phyloP scores from a whole-genome alignment of 2,113 vertebrate genomes.

The Nanorana parkeri region DNA sequence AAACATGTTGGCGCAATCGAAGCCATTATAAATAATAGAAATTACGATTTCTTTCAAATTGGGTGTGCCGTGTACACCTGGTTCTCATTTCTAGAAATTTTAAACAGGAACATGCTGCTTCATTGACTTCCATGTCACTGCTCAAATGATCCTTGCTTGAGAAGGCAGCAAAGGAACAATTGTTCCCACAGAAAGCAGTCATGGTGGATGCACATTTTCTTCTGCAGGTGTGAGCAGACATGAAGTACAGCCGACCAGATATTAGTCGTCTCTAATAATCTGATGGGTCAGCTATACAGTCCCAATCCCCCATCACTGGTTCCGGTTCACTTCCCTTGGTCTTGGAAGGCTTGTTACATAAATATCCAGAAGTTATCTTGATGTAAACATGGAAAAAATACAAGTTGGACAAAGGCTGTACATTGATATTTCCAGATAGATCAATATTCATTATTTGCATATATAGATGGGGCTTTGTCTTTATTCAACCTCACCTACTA shows the following conservation, averaged over 20 bases:
- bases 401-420: neutral
- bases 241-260: conserved; percentile 2
- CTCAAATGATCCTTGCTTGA: conserved; percentile 46
- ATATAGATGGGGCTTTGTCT: too few species aligned
- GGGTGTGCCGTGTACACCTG: conserved; percentile 7
- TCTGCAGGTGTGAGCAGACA: conserved; percentile 44
- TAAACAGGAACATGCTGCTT: conserved; percentile 27
- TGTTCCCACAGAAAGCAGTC: conserved; percentile 39
- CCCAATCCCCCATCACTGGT: conserved; percentile 7
- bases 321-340: neutral
- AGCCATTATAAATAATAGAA: neutral
- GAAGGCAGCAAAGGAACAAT: conserved; percentile 32
- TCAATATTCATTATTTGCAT: too few species aligned
- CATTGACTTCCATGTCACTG: conserved; percentile 41
- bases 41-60: neutral
- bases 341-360: neutral
- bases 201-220: conserved; percentile 46
- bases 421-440: too few species aligned
- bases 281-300: neutral
- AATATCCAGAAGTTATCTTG: neutral
- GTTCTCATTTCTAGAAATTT: neutral
- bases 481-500: too few species aligned
- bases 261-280: conserved; percentile 5
- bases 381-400: neutral
- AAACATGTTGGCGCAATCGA: too few species aligned